phyloP scores from a whole-genome alignment of 2,888 invertebrate species.

The Criorhina ranunculi region DNA sequence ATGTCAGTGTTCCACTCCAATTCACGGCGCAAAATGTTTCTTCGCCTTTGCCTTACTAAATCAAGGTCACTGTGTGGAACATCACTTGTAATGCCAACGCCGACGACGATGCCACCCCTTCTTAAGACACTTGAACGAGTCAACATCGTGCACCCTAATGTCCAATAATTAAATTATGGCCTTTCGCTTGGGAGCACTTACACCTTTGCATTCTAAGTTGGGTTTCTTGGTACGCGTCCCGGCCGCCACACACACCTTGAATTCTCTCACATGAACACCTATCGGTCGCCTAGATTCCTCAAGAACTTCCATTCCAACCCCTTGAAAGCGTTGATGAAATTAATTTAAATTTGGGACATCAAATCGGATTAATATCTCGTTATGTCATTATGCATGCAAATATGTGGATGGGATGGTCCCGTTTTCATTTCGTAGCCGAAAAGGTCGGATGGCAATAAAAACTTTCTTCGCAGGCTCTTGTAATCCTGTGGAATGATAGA shows the following conservation, averaged over 20 bases:
- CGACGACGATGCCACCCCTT: slow-evolving; percentile 10
- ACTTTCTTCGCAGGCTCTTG: slow-evolving; percentile 13
- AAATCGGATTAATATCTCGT: slow-evolving; percentile 64
- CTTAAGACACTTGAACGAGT: slow-evolving; percentile 46
- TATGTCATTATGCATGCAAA: slow-evolving; percentile 51
- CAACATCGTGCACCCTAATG: slow-evolving; percentile 38
- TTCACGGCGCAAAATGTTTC: slow-evolving; percentile 59
- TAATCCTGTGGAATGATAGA: slow-evolving; percentile 63
- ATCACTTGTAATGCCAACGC: slow-evolving; percentile 24
- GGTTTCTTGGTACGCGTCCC: slow-evolving; percentile 23
- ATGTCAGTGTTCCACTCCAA: slow-evolving; percentile 66
- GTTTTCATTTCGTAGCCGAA: neutral
- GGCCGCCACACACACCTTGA: slow-evolving; percentile 45
- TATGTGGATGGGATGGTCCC: slow-evolving; percentile 14
- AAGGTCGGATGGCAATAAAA: slow-evolving; percentile 43
- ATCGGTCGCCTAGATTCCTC: neutral
- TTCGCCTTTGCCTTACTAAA: slow-evolving; percentile 54
- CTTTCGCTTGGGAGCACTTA: slow-evolving; percentile 55
- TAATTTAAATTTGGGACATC: slow-evolving; percentile 63
- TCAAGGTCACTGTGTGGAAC: slow-evolving; percentile 61
- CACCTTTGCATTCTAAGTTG: slow-evolving; percentile 33
- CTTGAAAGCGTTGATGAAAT: slow-evolving; percentile 42
- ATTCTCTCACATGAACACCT: slow-evolving; percentile 31
- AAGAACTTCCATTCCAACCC: slow-evolving; percentile 31
- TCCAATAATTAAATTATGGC: slow-evolving; percentile 71